These are phyloP conservation scores for Oxystoma pomonae DNA, from an alignment of 2,888 invertebrate species.

Conservation along the genomic window DNA sequence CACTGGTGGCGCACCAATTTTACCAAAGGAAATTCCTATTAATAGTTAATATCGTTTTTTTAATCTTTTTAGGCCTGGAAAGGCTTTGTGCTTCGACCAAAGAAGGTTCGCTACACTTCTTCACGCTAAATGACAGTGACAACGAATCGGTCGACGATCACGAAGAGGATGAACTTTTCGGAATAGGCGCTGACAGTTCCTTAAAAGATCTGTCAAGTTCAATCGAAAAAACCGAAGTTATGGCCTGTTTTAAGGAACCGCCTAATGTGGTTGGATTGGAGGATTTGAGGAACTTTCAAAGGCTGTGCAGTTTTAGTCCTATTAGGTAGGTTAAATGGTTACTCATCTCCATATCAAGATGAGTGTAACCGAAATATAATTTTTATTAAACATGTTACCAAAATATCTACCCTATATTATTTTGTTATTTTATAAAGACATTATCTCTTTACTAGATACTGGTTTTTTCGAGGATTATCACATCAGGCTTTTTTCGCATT, in stretches of 20 bases:
- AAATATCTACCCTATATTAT: too few relatives aligned
- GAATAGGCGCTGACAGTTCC: conserved; percentile 25
- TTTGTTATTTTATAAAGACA: too few relatives aligned
- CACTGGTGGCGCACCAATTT: too few relatives aligned
- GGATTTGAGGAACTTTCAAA: conserved; percentile 58
- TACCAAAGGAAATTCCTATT: too few relatives aligned
- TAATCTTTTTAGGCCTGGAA: conserved; percentile 63
- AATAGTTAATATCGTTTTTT: too few relatives aligned
- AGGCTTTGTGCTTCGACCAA: conserved; percentile 80
- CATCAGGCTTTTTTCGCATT: too few relatives aligned
- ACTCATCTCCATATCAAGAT: too few relatives aligned
- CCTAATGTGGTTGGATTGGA: conserved; percentile 33
- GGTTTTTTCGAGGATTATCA: too few relatives aligned
- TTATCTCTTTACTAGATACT: too few relatives aligned
- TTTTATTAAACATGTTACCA: too few relatives aligned
- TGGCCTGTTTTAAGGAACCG: conserved; percentile 42
- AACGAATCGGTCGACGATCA: conserved; percentile 68
- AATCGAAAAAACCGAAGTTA: conserved; percentile 34
- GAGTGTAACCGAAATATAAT: too few relatives aligned
- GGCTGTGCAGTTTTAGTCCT: conserved; percentile 72
- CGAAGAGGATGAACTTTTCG: conserved; percentile 61
- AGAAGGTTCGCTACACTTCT: conserved; percentile 78
- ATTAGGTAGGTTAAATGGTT: conserved; percentile 45
- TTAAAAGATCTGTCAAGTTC: conserved; percentile 31
- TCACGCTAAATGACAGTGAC: conserved; percentile 68